A percentile compares a stretch with the other conserved stretches of the same genome.
Conservation (phyloP, 2,797 vertebrate genomes). For the Nyctibius grandis region DNA sequence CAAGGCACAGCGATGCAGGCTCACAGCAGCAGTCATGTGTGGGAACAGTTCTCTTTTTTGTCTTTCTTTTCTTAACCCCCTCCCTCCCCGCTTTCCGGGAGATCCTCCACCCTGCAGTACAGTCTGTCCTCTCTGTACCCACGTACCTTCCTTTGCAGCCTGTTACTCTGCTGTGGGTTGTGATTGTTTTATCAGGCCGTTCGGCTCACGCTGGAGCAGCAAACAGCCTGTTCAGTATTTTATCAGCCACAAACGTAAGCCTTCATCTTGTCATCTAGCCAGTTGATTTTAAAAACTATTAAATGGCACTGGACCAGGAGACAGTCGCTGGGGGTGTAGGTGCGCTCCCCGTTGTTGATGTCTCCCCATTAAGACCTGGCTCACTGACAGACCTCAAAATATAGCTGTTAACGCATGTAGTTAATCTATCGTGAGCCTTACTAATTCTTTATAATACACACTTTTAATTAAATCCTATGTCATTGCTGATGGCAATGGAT, state of each 20-base stretch:
- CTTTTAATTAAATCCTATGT: neutral
- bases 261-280: neutral
- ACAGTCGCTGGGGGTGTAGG: neutral
- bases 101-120: accelerated
- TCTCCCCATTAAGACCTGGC: neutral
- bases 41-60: neutral
- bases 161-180: neutral
- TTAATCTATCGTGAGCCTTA: neutral
- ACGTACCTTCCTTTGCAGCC: neutral
- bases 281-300: neutral
- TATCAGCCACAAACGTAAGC: neutral
- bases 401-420: neutral
- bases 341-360: neutral
- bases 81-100: accelerated
- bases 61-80: neutral
- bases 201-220: neutral
- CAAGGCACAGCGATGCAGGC: neutral
- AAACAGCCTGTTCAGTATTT: neutral
- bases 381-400: neutral
- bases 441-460: neutral
- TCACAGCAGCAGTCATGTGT: neutral
- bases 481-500: neutral
- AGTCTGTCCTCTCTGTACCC: neutral
- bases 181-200: neutral
- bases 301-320: neutral